Percentiles rank a stretch among this genome's conserved stretches.
phyloP scores from a whole-genome alignment of 2,797 vertebrate species.

The Propithecus deckenii region DNA sequence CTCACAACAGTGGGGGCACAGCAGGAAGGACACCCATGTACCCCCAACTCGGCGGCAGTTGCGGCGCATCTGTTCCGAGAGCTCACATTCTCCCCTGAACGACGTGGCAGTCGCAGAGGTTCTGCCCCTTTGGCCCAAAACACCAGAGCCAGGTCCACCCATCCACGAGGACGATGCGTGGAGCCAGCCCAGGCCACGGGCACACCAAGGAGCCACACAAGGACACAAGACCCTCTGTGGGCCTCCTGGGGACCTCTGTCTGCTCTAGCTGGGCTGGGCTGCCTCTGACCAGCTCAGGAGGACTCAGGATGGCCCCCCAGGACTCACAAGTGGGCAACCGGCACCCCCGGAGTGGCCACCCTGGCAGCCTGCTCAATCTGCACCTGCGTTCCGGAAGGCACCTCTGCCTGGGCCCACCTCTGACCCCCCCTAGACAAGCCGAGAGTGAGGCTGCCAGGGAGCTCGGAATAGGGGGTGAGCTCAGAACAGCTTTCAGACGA shows the following conservation, averaged over 20 bases:
- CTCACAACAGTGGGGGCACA: too few species aligned
- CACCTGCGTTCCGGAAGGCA: background rate
- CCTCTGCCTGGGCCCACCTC: background rate
- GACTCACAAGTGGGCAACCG: background rate
- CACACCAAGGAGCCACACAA: fast-evolving
- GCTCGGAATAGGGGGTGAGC: too few species aligned
- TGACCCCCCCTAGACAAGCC: background rate
- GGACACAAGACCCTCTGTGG: background rate
- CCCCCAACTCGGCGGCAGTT: fast-evolving
- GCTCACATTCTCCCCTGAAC: background rate
- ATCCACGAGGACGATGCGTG: fast-evolving
- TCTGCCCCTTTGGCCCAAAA: background rate
- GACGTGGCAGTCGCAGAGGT: background rate
- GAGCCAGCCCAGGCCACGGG: fast-evolving
- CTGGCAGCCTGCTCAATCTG: background rate
- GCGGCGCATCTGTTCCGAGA: background rate
- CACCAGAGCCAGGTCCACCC: background rate
- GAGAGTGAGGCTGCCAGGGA: too few species aligned
- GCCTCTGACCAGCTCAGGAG: too few species aligned
- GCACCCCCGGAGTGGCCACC: background rate
- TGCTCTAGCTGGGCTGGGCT: background rate
- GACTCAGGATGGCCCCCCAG: background rate
- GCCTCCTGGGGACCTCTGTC: background rate
- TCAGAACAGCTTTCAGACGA: background rate
- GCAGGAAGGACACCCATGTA: background rate